Evolutionary conservation across 2,113 vertebrate genomes (phyloP), one percentile per base, ranked within the genome.

Genomic region (Cyanistes caeruleus): DNA sequence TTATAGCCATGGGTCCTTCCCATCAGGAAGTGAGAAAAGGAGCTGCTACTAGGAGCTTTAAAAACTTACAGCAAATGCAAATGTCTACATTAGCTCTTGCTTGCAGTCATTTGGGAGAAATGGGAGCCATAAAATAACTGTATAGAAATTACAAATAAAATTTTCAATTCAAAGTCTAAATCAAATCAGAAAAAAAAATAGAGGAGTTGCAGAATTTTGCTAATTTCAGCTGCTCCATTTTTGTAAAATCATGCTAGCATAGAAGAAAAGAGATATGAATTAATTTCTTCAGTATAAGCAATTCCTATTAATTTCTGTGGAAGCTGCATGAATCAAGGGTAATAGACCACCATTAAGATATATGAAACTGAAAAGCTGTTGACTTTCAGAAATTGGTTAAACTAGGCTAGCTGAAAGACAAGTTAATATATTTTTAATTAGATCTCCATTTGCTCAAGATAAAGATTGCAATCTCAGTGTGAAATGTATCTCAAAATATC

Each of bases 401-500:
- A 90, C 52, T 60, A 69, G 64, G 31, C 59, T 93, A 68, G 33
- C 68, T 93, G 88, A 91, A 81, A 91, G 89, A 94, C 85, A 84
- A 83, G 63, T 84, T 95, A 96, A 95, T 90, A 88, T 95, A 73
- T 83, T 92, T 94, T 91, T 91, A 96, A 95, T 96, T 94, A 90
- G 59, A 81, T 78, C 63, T 93, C 90, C 90, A 92, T 93, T 96
- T 94, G 83, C 53, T 80, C 68, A 81, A 89, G 92, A 93, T 63
- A 94, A 96, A 93, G 87, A 92, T 86, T 92, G n/a, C 76, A 92
- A 68, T 92, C 60, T 73, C 79, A 60, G 44, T 92, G 88, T 93
- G 88, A 95, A 96, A 94, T 65, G 44, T 75, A 90, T 86, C 88
- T 95, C 88, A 78, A 96, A 94, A 92, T 79, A 93, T 60, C 28